These are phyloP conservation scores for Ammodytes dubius DNA, from an alignment of 2,113 vertebrate species.

Conservation along the genomic window DNA sequence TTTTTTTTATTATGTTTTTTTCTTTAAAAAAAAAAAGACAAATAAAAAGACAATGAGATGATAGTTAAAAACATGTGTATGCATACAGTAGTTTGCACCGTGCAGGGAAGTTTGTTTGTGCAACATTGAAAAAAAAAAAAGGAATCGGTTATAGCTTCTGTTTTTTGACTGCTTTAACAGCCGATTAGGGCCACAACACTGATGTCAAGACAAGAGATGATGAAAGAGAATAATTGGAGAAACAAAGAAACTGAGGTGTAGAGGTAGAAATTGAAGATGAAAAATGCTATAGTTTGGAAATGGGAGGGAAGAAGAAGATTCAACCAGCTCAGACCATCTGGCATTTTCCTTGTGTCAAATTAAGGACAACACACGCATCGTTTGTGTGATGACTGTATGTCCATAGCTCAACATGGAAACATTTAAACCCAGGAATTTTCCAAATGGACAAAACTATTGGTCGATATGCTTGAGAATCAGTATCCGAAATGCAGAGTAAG, in stretches of 20 bases:
- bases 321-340: constrained; percentile 33
- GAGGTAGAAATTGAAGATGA: constrained; percentile 71
- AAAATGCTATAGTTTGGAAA: constrained; percentile 33
- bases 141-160: constrained; percentile 48
- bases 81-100: constrained; percentile 85
- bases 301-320: constrained; percentile 28
- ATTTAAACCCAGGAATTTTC: background rate
- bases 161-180: constrained; percentile 16
- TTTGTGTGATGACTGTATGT: background rate
- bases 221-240: constrained; percentile 26
- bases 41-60: constrained; percentile 72
- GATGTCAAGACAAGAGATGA: no score
- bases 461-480: constrained; percentile 46
- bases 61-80: constrained; percentile 70
- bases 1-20: constrained; percentile 26
- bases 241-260: constrained; percentile 50
- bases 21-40: constrained; percentile 43
- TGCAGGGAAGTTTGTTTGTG: constrained; percentile 75
- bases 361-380: background rate
- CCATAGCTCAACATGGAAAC: background rate
- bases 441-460: background rate
- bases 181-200: constrained; percentile 29
- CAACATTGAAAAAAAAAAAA: constrained; percentile 61
- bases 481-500: constrained; percentile 19
- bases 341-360: background rate